Percentiles rank a stretch among this genome's conserved stretches.
These are phyloP conservation scores for Conops quadrifasciatus DNA, from an alignment of 2,888 invertebrate genomes.

Conservation along the genomic window DNA sequence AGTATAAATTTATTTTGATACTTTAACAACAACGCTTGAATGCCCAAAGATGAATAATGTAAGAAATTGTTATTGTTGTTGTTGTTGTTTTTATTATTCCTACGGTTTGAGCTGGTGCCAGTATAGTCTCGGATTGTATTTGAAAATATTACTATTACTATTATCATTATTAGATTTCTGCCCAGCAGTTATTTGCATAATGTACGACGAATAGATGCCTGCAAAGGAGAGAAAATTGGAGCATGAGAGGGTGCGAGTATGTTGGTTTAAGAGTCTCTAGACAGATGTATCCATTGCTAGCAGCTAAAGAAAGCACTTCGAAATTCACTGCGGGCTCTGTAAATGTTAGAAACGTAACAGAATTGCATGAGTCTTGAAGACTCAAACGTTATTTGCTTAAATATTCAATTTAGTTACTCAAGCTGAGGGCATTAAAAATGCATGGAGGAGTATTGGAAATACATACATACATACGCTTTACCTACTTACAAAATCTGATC, in stretches of 20 bases:
- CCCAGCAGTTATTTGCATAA: slow-evolving; percentile 27
- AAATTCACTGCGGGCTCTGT: slow-evolving; percentile 8
- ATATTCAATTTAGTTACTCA: slow-evolving; percentile 11
- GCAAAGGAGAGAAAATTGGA: background rate
- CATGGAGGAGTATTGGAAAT: background rate
- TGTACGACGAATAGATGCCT: slow-evolving; percentile 13
- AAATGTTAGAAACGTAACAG: slow-evolving; percentile 1
- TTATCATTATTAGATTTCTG: slow-evolving; percentile 26
- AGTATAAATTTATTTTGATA: too few relatives aligned
- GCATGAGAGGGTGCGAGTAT: background rate
- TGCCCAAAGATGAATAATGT: slow-evolving; percentile 15
- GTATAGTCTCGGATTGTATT: slow-evolving; percentile 29
- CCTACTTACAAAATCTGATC: too few relatives aligned
- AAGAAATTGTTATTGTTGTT: slow-evolving; percentile 4
- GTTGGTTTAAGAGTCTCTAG: background rate
- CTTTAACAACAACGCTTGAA: background rate
- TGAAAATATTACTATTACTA: too few relatives aligned
- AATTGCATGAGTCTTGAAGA: slow-evolving; percentile 20
- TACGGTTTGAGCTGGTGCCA: slow-evolving; percentile 14
- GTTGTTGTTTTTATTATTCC: background rate
- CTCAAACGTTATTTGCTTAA: slow-evolving; percentile 24
- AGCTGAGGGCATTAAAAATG: background rate
- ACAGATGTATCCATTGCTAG: background rate
- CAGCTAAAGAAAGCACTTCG: background rate
- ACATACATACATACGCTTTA: too few relatives aligned